Percentiles rank a stretch among this genome's conserved stretches.
Conservation (phyloP, 2,797 vertebrate species). For the Pipistrellus nathusii region DNA sequence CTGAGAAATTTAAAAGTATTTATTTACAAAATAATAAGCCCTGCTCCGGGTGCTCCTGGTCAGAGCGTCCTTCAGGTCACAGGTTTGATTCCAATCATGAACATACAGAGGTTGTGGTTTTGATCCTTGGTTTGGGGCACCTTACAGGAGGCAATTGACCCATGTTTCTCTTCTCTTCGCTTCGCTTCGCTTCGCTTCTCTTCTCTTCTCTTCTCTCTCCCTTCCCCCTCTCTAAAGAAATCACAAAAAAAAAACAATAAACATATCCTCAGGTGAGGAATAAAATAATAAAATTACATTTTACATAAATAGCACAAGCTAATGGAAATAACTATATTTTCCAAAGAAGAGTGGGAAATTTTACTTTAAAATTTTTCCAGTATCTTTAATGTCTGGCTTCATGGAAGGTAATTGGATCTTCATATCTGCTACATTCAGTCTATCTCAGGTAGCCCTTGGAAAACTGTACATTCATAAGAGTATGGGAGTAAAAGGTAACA, state of each 20-base stretch:
- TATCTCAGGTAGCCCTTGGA: constrained; percentile 17
- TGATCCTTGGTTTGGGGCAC: background rate
- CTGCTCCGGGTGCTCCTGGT: background rate
- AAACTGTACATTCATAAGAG: background rate
- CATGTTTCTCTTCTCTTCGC: background rate
- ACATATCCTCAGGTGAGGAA: background rate
- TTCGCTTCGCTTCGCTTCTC: background rate
- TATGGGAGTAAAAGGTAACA: constrained; percentile 4
- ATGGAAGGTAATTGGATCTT: background rate
- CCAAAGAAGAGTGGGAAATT: background rate
- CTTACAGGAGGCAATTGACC: background rate
- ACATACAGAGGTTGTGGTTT: background rate
- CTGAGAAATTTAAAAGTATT: background rate
- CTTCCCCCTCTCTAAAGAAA: too few relatives aligned
- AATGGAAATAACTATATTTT: background rate
- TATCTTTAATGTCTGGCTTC: background rate
- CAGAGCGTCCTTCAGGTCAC: background rate
- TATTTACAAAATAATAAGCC: background rate
- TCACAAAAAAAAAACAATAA: background rate
- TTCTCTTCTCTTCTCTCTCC: too few relatives aligned
- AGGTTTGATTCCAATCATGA: background rate
- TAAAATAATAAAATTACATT: background rate
- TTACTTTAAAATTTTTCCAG: constrained; percentile 4
- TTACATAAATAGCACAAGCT: constrained; percentile 12
- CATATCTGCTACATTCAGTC: background rate